phyloP scores from a whole-genome alignment of 1,140 invertebrate species.

The Ceratitis capitata region DNA sequence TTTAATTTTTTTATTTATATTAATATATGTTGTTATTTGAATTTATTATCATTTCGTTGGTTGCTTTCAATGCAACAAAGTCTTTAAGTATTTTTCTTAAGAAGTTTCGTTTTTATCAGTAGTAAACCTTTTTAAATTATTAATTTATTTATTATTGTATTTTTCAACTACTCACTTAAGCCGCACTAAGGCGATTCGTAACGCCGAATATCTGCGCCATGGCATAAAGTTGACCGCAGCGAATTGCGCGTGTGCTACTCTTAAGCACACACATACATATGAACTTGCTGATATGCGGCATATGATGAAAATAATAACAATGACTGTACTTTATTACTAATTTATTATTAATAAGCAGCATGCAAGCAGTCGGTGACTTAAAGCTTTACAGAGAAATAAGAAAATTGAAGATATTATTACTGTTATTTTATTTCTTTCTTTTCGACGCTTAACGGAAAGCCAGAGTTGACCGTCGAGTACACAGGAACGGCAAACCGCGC shows the following conservation, averaged over 20 bases:
- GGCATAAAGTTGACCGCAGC: not conserved
- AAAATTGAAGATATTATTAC: not conserved
- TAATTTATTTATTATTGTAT: slow-evolving; percentile 14
- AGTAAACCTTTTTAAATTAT: not conserved
- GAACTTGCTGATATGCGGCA: not conserved
- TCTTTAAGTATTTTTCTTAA: no score
- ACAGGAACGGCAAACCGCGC: no score
- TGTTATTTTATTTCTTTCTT: no score
- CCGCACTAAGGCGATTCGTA: slow-evolving; percentile 9
- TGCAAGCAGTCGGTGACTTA: not conserved
- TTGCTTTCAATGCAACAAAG: no score
- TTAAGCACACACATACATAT: not conserved
- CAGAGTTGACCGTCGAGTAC: not conserved
- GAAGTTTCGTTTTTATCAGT: not conserved
- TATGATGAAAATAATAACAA: not conserved
- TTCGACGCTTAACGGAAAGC: not conserved
- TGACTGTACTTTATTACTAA: not conserved
- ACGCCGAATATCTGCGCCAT: not conserved
- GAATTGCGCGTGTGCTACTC: not conserved
- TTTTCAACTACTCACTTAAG: slow-evolving; percentile 4
- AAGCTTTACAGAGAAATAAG: not conserved
- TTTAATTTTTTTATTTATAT: no score
- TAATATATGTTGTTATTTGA: no score
- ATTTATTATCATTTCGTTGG: no score
- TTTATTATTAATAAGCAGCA: slow-evolving; percentile 22